These are phyloP conservation scores for Colletes gigas DNA, from an alignment of 1,140 invertebrate species.

Conservation along the genomic window DNA sequence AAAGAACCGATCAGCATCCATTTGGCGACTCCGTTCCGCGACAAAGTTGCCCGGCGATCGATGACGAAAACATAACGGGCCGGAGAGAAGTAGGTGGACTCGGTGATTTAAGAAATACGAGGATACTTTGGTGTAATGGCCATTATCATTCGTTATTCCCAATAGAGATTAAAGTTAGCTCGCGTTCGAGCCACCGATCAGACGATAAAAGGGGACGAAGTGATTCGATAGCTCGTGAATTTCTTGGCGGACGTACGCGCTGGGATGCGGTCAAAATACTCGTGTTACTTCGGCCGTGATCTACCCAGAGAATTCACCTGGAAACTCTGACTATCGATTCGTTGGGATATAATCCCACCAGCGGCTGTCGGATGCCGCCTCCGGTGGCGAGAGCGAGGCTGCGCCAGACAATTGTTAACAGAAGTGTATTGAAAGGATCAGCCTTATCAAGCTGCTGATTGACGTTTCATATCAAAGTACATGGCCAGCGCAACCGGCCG, in stretches of 20 bases:
- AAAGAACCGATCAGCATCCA: neutral
- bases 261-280: conserved; percentile 33
- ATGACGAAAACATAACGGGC: neutral
- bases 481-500: neutral
- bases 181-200: conserved; percentile 1
- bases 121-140: conserved; percentile 21
- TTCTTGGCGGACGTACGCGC: conserved; percentile 15
- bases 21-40: neutral
- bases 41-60: neutral
- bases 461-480: conserved; percentile 45
- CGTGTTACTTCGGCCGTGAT: conserved; percentile 34
- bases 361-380: neutral
- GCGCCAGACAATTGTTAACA: conserved; percentile 30
- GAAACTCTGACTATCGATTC: conserved; percentile 26
- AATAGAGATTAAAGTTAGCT: conserved; percentile 34
- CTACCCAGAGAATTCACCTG: conserved; percentile 18
- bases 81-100: neutral
- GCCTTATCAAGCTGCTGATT: conserved; percentile 34
- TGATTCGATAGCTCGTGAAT: conserved; percentile 25
- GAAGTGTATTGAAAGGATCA: conserved; percentile 47
- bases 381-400: neutral
- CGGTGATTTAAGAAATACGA: conserved; percentile 28
- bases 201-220: conserved; percentile 10
- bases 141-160: conserved; percentile 29
- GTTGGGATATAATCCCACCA: conserved; percentile 15